Percentiles rank a stretch among this genome's conserved stretches.
These are phyloP conservation scores for Rotaria sp. DNA, from an alignment of 2,888 invertebrate species.

Conservation along the genomic window DNA sequence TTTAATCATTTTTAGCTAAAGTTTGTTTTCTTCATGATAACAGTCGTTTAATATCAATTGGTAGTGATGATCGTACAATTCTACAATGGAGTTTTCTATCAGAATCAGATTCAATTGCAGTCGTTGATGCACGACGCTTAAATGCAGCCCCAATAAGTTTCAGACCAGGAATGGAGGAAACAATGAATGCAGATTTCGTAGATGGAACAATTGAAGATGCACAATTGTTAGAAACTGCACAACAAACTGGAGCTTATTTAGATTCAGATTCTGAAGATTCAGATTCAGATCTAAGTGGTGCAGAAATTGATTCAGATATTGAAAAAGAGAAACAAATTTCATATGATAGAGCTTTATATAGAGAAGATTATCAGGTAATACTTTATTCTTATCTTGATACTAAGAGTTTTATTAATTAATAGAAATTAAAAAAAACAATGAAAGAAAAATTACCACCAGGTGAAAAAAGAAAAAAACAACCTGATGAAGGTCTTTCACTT, in stretches of 20 bases:
- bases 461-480: slow-evolving; percentile 48
- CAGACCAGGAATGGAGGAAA: background rate
- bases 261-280: slow-evolving; percentile 55
- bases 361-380: slow-evolving; percentile 47
- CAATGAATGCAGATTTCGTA: background rate
- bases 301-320: slow-evolving; percentile 53
- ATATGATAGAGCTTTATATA: slow-evolving; percentile 50
- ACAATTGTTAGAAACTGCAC: background rate
- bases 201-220: background rate
- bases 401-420: background rate
- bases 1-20: slow-evolving; percentile 50
- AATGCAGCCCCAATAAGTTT: background rate
- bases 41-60: slow-evolving; percentile 52
- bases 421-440: slow-evolving; percentile 20
- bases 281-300: slow-evolving; percentile 55
- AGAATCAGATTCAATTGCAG: slow-evolving; percentile 40
- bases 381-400: too few species aligned
- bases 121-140: background rate
- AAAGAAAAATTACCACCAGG: slow-evolving; percentile 44
- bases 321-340: slow-evolving; percentile 53
- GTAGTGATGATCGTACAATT: slow-evolving; percentile 56
- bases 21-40: slow-evolving; percentile 55
- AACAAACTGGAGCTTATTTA: slow-evolving; percentile 47
- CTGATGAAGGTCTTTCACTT: slow-evolving; percentile 50
- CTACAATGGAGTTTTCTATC: slow-evolving; percentile 55